phyloP scores from a whole-genome alignment of 2,113 vertebrate species.

The Sarotherodon lohbergeri region DNA sequence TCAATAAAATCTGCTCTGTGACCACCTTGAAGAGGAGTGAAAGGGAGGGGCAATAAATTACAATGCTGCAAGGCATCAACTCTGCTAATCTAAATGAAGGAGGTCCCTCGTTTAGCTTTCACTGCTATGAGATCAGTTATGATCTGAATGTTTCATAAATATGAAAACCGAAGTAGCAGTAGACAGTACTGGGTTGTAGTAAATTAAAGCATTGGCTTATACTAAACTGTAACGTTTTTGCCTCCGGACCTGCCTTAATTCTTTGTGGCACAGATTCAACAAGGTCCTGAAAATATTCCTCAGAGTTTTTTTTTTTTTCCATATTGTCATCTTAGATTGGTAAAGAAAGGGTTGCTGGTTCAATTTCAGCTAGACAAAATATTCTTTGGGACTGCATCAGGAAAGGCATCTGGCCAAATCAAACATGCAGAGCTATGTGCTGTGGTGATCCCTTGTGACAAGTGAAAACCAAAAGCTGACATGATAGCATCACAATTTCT shows the following conservation, averaged over 20 bases:
- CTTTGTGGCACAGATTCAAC: too few relatives aligned
- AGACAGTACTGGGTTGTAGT: background rate
- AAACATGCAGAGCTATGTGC: background rate
- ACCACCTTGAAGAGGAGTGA: background rate
- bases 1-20: background rate
- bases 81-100: background rate
- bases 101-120: background rate
- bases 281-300: too few relatives aligned
- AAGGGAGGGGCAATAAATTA: background rate
- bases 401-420: background rate
- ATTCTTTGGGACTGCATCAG: too few relatives aligned
- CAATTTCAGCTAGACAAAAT: too few relatives aligned
- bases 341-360: too few relatives aligned
- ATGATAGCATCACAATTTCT: background rate
- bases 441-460: background rate
- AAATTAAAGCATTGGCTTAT: background rate
- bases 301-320: too few relatives aligned
- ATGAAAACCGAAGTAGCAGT: background rate
- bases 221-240: background rate
- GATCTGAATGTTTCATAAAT: background rate
- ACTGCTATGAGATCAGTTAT: background rate
- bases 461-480: background rate
- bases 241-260: background rate
- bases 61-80: background rate
- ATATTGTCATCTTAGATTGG: too few relatives aligned